Base-by-base conservation (phyloP, 2,797 vertebrate genomes). In the Ceyx erithaca region DNA sequence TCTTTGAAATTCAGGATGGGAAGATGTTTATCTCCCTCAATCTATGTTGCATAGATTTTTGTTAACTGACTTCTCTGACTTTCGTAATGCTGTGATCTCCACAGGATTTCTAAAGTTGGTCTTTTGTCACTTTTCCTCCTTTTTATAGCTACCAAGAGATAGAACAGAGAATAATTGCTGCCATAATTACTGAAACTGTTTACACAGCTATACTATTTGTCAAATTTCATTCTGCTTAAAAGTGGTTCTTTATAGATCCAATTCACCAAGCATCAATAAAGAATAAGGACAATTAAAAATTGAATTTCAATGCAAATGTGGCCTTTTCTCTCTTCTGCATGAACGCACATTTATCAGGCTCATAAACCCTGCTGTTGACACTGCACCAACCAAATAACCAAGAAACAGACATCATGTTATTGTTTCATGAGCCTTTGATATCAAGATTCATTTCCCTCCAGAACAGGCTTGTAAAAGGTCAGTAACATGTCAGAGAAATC, bases 251-350 rank as follows among this genome's bases (percentile, higher is more conserved):
- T 96, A 96, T 93, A 94, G 63, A 95, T 96, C 71, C 90, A 95
- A 95, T 97, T 97, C 96, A 94, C 94, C 76, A 84, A 94, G 76
- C 91, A 96, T 96, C 95, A 96, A 97, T 97, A 97, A 97, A 96
- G 97, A 96, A 96, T 88, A 96, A 95, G 95, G 96, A 97, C 96
- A 97, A 98, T 98, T 98, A 98, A 97, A 97, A 96, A 96, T 80
- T 97, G 91, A 97, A 97, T 98, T 97, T 97, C 97, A 96, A 98
- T 98, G 98, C 97, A 98, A 98, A 98, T 98, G 97, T 98, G 97
- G 96, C 97, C 97, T 98, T 98, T 98, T 97, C 97, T 90, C 89
- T 97, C 61, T 96, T 97, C 91, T 91, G 87, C 96, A 91, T 94
- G 95, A 97, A 79, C 4, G 13, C 96, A 95, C 96, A 97, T 97